Conservation (phyloP, 2,797 vertebrate species). For the Peromyscus aztecus region DNA sequence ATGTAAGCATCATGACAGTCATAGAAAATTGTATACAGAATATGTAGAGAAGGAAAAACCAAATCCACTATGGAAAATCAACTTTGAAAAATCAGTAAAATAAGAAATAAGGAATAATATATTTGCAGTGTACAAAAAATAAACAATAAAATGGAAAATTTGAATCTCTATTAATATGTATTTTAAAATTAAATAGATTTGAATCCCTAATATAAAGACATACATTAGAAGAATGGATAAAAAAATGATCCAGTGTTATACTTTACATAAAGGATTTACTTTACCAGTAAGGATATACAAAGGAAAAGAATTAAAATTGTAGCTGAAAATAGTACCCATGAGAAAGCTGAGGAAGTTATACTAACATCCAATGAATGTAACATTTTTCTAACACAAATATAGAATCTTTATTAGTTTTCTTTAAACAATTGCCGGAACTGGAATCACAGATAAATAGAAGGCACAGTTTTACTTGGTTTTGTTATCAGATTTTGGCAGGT, state of each 20-base stretch:
- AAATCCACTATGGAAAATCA: background rate
- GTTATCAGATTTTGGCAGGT: background rate
- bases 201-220: background rate
- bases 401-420: background rate
- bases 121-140: background rate
- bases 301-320: background rate
- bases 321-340: background rate
- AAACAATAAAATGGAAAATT: background rate
- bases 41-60: background rate
- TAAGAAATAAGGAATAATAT: background rate
- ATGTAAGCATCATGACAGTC: background rate
- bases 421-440: background rate
- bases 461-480: background rate
- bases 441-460: background rate
- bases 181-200: background rate
- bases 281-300: background rate
- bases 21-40: background rate
- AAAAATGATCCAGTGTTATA: background rate
- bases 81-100: background rate
- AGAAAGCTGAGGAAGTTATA: background rate
- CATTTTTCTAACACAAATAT: background rate
- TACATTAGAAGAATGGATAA: background rate
- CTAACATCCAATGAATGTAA: background rate
- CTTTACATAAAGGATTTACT: background rate
- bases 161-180: background rate